A percentile compares a stretch with the other conserved stretches of the same genome.
These are phyloP conservation scores for Clarias batrachus DNA, from an alignment of 2,113 vertebrate species.

Conservation along the genomic window DNA sequence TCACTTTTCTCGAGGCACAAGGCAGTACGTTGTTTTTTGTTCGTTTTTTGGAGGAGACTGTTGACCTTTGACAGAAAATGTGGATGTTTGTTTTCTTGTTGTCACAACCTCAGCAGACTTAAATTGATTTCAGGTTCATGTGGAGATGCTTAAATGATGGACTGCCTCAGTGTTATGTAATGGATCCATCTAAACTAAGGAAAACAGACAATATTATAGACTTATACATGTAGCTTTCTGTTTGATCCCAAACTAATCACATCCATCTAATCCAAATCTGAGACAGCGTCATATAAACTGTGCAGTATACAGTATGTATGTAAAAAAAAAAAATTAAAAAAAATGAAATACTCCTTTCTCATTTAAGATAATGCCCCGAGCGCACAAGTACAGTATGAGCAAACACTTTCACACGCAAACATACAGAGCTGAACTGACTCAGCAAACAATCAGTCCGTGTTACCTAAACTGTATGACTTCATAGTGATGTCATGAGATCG, in stretches of 20 bases:
- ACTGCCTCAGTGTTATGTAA: neutral
- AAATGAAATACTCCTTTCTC: neutral
- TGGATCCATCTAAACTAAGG: neutral
- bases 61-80: neutral
- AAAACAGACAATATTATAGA: neutral
- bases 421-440: neutral
- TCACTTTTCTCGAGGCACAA: neutral
- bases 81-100: neutral
- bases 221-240: neutral
- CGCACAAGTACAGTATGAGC: neutral
- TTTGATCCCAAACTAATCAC: neutral
- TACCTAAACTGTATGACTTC: slow-evolving; percentile 6
- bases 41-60: neutral
- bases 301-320: neutral
- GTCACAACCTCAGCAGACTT: neutral
- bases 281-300: neutral
- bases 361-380: neutral
- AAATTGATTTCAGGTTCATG: neutral
- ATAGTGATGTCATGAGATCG: slow-evolving; percentile 1
- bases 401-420: no score
- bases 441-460: slow-evolving; percentile 24
- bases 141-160: neutral
- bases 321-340: neutral
- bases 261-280: neutral
- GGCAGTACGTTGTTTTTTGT: neutral